Evolutionary conservation across 2,888 invertebrate genomes (phyloP).

Genomic region (Philereme transversata): DNA sequence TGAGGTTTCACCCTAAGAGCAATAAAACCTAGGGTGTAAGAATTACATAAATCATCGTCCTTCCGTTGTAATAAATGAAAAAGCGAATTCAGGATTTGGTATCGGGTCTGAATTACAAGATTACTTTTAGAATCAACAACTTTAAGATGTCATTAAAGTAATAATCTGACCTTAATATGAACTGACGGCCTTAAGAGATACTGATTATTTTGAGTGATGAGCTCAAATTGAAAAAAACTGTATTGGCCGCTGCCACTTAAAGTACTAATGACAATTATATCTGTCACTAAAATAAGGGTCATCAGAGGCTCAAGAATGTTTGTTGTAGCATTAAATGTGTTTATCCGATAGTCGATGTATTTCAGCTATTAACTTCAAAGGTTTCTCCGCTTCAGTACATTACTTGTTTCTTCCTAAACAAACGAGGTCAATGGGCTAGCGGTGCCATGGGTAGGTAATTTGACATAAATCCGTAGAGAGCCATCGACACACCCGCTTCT

Average conservation of each 20-base stretch:
- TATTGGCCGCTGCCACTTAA: no score
- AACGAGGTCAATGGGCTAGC: constrained; percentile 68
- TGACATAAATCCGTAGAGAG: constrained; percentile 72
- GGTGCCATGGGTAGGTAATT: constrained; percentile 68
- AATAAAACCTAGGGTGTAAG: constrained; percentile 72
- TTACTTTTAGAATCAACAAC: constrained; percentile 4
- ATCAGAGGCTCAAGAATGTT: no score
- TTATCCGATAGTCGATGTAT: no score
- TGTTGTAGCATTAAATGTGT: no score
- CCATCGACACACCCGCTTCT: constrained; percentile 65
- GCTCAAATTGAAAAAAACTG: background rate
- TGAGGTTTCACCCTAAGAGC: constrained; percentile 55
- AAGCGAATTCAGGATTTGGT: constrained; percentile 62
- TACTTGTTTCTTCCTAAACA: constrained; percentile 40
- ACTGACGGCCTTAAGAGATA: constrained; percentile 10
- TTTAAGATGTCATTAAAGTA: no score
- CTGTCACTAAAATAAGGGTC: no score
- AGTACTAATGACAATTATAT: no score
- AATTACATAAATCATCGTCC: constrained; percentile 78
- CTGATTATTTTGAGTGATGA: constrained; percentile 1
- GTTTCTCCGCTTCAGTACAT: constrained; percentile 24
- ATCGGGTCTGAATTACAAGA: constrained; percentile 29
- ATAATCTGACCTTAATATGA: no score
- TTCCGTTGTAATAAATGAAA: constrained; percentile 70
- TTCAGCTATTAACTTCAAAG: constrained; percentile 1